Conservation (phyloP, 2,113 vertebrate species). For the Pygoscelis antarcticus region DNA sequence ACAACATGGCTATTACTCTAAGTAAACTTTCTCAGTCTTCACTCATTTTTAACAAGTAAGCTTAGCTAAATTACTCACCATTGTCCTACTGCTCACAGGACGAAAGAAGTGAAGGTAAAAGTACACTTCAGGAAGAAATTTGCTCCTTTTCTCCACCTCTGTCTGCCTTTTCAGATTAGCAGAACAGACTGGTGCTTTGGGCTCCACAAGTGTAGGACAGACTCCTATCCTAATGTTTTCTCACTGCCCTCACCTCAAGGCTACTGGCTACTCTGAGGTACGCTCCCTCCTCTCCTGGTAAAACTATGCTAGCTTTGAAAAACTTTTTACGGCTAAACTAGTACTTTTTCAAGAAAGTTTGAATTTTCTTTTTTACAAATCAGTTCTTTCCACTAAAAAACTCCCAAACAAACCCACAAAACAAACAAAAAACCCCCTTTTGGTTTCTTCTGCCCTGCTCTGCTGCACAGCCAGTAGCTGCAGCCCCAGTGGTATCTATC, state of each 20-base stretch:
- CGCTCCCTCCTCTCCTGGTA: neutral
- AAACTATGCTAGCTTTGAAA: neutral
- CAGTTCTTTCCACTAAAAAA: neutral
- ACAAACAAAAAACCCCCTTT: accelerated
- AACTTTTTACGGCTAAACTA: neutral
- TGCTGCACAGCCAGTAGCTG: neutral
- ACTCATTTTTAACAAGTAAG: neutral
- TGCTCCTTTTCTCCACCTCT: neutral
- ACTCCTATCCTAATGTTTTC: neutral
- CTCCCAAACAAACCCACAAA: neutral
- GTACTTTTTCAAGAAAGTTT: neutral
- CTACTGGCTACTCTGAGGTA: neutral
- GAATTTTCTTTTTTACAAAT: neutral
- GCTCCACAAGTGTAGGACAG: neutral
- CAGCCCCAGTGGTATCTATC: neutral
- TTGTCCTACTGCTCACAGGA: neutral
- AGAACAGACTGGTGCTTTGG: neutral
- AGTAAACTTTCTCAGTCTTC: neutral
- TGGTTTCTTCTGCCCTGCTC: neutral
- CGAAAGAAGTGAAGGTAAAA: neutral
- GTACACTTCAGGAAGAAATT: neutral
- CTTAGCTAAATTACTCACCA: neutral
- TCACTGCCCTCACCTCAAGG: neutral
- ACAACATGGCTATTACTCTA: neutral
- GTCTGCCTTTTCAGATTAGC: neutral